These are phyloP conservation scores for Ictalurus punctatus DNA, from an alignment of 2,113 vertebrate genomes.

Conservation along the genomic window DNA sequence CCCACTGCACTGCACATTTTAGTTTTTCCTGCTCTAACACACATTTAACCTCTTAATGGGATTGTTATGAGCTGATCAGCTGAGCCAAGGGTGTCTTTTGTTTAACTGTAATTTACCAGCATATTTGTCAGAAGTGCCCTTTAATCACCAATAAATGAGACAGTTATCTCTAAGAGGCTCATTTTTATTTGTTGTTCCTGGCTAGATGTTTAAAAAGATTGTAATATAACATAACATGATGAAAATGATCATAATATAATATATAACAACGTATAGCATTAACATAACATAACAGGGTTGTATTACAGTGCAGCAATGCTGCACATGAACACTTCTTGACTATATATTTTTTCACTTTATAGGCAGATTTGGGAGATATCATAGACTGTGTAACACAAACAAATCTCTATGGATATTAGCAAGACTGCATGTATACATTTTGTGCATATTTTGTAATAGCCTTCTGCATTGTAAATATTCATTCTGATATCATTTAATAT, in stretches of 20 bases:
- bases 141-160: neutral
- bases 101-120: neutral
- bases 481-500: neutral
- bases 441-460: neutral
- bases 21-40: constrained; percentile 3
- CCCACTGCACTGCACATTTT: neutral
- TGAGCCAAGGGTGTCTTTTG: neutral
- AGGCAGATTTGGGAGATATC: neutral
- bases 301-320: too few relatives aligned
- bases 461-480: neutral
- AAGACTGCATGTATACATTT: neutral
- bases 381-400: neutral
- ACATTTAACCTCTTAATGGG: neutral
- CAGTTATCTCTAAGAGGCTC: neutral
- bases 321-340: too few relatives aligned
- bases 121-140: neutral
- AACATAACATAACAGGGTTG: neutral
- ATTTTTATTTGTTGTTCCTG: neutral
- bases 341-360: neutral
- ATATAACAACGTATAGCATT: neutral
- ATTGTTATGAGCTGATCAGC: neutral
- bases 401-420: neutral
- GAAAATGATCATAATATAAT: neutral
- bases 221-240: neutral
- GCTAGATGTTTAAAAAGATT: neutral